Evolutionary conservation across 2,797 vertebrate genomes (phyloP), one percentile per base, ranked within the genome.

Genomic region (Amblyraja radiata): DNA sequence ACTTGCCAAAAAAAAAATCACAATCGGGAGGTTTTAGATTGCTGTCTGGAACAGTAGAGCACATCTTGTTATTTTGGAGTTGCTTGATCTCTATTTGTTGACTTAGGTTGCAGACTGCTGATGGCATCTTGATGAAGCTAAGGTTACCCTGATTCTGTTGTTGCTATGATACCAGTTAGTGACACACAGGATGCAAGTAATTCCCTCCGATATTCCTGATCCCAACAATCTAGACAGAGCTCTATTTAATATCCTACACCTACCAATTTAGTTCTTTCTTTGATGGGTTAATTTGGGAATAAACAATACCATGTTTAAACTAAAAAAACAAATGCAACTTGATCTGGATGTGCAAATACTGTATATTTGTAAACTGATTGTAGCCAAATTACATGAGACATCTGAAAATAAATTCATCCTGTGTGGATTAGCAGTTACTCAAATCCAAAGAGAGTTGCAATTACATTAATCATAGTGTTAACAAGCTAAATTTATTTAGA

Each of bases 111-210:
- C 90, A 74, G 71, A 13, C 54, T 76, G 86, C 90, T 92, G 39
- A 54, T 54, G 39, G 36, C 90, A 92, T 36, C 71, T 46, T 92
- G 90, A 68, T 74, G 90, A 28, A 14, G 71, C 90, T 92, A 76
- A 88, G 18, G 10, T 88, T 68, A 88, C 6, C 84, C 84, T 76
- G 90, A 76, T 92, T n/a, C 90, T 73, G 21, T 71, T 92, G 90
- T 92, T 92, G 68, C 90, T 92, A 92, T n/a, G 90, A 92, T 76
- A 92, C 90, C 90, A 76, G 36, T 46, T 71, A 92, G 36, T 76
- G 90, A 74, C 71, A 92, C 32, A 39, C 90, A 92, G 71, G 39
- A 74, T 92, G 39, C 90, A 74, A 76, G 25, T 76, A 92, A 92
- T 76, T 76, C 36, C 36, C 39, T 74, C 46, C 25, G 28, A 74